A percentile compares a stretch with the other conserved stretches of the same genome.
Conservation (phyloP, 2,888 invertebrate genomes). For the Meandrusa payeni region DNA sequence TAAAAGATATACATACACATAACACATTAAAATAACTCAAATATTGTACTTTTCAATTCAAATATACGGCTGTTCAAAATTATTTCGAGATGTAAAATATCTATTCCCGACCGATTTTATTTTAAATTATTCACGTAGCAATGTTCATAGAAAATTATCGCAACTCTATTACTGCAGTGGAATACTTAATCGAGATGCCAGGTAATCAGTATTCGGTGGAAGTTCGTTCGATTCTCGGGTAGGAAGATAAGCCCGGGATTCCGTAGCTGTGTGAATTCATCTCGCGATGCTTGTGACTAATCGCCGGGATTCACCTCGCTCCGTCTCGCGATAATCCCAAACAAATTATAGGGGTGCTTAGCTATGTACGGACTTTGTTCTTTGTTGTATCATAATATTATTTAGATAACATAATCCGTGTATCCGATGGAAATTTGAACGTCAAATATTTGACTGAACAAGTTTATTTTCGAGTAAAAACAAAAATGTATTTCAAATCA, state of each 20-base stretch:
- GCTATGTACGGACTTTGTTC: conserved; percentile 50
- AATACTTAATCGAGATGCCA: conserved; percentile 62
- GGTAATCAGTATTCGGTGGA: conserved; percentile 70
- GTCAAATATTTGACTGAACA: too few relatives aligned
- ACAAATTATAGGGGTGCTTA: conserved; percentile 74
- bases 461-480: too few relatives aligned
- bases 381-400: conserved; percentile 64
- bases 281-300: conserved; percentile 77
- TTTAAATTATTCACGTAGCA: conserved; percentile 37
- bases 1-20: too few relatives aligned
- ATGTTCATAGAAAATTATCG: conserved; percentile 64
- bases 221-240: conserved; percentile 50
- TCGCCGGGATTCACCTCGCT: conserved; percentile 69
- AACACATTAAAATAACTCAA: too few relatives aligned
- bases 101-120: conserved; percentile 4
- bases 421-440: too few relatives aligned
- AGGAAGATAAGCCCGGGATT: conserved; percentile 56
- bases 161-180: conserved; percentile 67
- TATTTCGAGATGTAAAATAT: neutral
- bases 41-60: too few relatives aligned
- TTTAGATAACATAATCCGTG: too few relatives aligned
- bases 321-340: conserved; percentile 74
- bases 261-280: conserved; percentile 44
- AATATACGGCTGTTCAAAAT: too few relatives aligned
- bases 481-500: too few relatives aligned